Evolutionary conservation across 2,888 invertebrate species (phyloP).

Genomic region (Pollenia amentaria): DNA sequence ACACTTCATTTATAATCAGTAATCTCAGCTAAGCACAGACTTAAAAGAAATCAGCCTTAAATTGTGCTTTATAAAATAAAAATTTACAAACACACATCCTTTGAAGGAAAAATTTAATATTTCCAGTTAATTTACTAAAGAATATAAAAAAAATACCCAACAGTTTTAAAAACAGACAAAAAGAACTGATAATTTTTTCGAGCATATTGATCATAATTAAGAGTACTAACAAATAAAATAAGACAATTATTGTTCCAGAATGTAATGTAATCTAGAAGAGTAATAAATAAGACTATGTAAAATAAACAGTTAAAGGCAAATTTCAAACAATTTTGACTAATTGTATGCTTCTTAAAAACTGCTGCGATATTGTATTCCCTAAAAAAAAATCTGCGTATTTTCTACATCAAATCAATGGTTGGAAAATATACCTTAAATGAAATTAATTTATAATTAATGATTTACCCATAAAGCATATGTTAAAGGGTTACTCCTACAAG

Average conservation of each 20-base stretch:
- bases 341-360: no score
- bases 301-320: no score
- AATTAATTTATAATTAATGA: slow-evolving; percentile 54
- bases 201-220: no score
- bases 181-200: no score
- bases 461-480: slow-evolving; percentile 53
- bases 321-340: no score
- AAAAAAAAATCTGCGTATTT: not conserved
- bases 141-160: no score
- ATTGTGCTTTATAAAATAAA: slow-evolving; percentile 35
- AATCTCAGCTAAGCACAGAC: not conserved
- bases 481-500: slow-evolving; percentile 21
- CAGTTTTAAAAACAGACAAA: no score
- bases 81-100: not conserved
- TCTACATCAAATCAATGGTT: not conserved
- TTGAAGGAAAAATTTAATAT: slow-evolving; percentile 38
- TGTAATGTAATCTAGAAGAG: no score
- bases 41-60: not conserved
- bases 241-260: no score
- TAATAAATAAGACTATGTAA: no score
- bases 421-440: not conserved
- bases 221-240: no score
- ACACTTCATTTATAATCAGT: slow-evolving; percentile 7
- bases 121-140: slow-evolving; percentile 19
- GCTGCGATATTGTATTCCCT: no score